Base-by-base conservation (phyloP, 2,888 invertebrate species). In the Platynereis dumerilii region DNA sequence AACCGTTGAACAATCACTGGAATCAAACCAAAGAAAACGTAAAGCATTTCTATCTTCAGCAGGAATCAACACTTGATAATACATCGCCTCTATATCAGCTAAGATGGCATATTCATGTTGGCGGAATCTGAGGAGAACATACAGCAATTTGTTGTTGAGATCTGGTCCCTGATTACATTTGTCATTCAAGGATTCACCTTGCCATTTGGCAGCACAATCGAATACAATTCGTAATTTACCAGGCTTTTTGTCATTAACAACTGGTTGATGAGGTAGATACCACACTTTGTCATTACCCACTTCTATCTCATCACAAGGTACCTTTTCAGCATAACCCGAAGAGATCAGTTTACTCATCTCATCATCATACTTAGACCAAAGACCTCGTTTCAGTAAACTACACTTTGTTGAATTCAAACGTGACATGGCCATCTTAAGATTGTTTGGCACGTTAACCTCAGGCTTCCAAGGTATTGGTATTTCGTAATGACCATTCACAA, bases 71-170 rank as follows among this genome's bases (percentile, higher is more conserved):
- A 57, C 62, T 29, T 62, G 62, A 27, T 57, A 15, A 53, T 63
- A 63, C 64, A 63, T 63, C 3, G 60, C 64, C 34, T 61, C 60
- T 5, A 62, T 34, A 24, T 62, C 60, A 17, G 24, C 52, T 53
- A 39, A 2, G 20, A 65, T 28, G 1, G 65, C 62, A 55, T 63
- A 61, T 34, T 29, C 12, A 28, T 62, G 24, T 27, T 63, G 10
- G 24, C 64, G n/a, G 42, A 64, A 62, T 20, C 62, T 45, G 3
- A 53, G 24, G 15, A 65, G 20, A 20, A 62, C 55, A 54, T 34
- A 5, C 12, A 62, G 2, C 44, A 65, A 34, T 17, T 39, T 54
- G 56, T 65, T 65, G n/a, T 20, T 55, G 20, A 64, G 60, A 26
- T 64, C 64, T 10, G 64, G 59, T n/a, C 60, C 64, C 52, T 64